Percentiles rank a stretch among this genome's conserved stretches.
phyloP scores from a whole-genome alignment of 2,113 vertebrate species.

The Neoarius graeffei region DNA sequence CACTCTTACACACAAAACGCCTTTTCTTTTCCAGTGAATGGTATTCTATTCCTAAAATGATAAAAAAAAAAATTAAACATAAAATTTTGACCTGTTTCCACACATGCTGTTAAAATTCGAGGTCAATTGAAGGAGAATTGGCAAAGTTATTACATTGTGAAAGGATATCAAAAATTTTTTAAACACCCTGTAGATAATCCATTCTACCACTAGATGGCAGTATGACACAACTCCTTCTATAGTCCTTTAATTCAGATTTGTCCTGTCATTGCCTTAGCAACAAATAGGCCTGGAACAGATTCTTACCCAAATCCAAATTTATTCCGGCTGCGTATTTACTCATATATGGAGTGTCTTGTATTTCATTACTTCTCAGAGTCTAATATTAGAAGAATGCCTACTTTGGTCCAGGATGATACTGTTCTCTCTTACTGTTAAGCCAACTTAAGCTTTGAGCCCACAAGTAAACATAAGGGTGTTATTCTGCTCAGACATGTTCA shows the following conservation, averaged over 20 bases:
- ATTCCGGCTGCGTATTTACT: not conserved
- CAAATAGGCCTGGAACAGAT: not conserved
- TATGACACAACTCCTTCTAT: not conserved
- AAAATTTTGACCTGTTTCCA: no score
- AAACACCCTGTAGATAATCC: no score
- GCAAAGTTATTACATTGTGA: no score
- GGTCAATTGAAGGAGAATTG: no score
- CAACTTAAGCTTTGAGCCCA: no score
- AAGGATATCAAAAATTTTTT: no score
- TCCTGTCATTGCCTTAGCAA: not conserved
- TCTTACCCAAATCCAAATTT: not conserved
- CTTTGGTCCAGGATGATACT: not conserved
- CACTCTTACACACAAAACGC: no score
- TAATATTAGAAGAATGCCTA: not conserved
- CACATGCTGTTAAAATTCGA: no score
- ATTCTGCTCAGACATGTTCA: conserved; percentile 10
- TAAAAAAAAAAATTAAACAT: no score
- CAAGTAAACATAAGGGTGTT: not conserved
- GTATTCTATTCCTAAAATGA: no score
- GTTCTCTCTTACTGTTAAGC: not conserved
- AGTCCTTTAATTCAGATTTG: not conserved
- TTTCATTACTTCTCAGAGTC: not conserved
- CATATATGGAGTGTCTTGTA: not conserved
- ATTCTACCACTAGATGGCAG: conserved; percentile 34
- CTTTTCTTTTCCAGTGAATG: no score